phyloP scores from a whole-genome alignment of 2,888 invertebrate genomes.

The Auanema freiburgensis region DNA sequence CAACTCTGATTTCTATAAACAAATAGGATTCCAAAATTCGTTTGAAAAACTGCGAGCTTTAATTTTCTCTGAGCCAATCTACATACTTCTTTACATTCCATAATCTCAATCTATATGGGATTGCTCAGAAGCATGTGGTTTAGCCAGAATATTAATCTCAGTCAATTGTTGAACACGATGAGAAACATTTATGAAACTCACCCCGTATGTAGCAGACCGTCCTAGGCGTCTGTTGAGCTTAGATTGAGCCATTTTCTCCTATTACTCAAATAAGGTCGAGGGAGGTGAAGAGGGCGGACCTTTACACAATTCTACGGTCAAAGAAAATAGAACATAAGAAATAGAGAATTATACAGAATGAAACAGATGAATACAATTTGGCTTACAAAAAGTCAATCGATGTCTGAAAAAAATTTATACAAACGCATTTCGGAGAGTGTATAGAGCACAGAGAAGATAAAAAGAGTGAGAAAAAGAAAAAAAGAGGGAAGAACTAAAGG shows the following conservation, averaged over 20 bases:
- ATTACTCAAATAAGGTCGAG: too few species aligned
- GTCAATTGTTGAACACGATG: not conserved
- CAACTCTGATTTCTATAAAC: too few species aligned
- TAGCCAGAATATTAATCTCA: slow-evolving; percentile 10
- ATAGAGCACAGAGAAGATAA: not conserved
- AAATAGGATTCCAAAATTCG: too few species aligned
- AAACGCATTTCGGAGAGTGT: not conserved
- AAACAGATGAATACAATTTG: not conserved
- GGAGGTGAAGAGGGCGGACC: too few species aligned
- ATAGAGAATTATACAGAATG: not conserved
- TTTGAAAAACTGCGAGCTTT: too few species aligned
- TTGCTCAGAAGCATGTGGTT: slow-evolving; percentile 52
- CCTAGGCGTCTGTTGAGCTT: too few species aligned
- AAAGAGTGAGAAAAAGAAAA: slow-evolving; percentile 4
- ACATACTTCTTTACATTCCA: slow-evolving; percentile 61
- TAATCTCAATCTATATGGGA: slow-evolving; percentile 41
- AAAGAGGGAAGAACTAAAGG: not conserved
- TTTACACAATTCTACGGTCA: not conserved
- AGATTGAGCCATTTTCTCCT: too few species aligned
- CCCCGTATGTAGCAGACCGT: too few species aligned
- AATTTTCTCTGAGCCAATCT: slow-evolving; percentile 25
- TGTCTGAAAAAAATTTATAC: not conserved
- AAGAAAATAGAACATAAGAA: not conserved
- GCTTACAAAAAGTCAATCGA: not conserved
- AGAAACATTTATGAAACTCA: not conserved